These are phyloP conservation scores for Ianthella basta DNA, from an alignment of 37 sponge, comb jelly and placozoan genomes.

Conservation along the genomic window DNA sequence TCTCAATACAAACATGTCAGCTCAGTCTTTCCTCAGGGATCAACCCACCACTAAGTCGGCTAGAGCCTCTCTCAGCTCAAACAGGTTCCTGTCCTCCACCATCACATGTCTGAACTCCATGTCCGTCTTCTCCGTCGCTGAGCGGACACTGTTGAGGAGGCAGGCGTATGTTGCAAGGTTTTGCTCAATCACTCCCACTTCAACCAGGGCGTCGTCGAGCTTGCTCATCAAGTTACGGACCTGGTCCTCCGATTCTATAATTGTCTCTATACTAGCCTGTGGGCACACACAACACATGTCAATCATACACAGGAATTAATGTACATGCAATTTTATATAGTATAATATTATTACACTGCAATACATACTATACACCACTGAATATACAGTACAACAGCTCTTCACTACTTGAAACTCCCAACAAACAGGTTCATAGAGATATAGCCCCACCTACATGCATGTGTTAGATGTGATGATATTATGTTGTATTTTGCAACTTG, in stretches of 20 bases:
- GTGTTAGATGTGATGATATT: too few relatives aligned
- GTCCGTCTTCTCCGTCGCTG: conserved; percentile 62
- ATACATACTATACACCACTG: neutral
- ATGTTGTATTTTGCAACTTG: too few relatives aligned
- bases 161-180: conserved; percentile 61
- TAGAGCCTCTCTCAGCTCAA: conserved; percentile 58
- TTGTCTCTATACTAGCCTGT: conserved; percentile 73
- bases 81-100: conserved; percentile 73
- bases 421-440: too few relatives aligned
- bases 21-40: neutral
- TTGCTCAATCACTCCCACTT: conserved; percentile 64
- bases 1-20: neutral
- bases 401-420: too few relatives aligned
- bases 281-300: too few relatives aligned
- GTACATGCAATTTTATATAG: neutral
- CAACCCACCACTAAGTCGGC: conserved; percentile 73
- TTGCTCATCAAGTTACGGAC: conserved; percentile 61
- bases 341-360: conserved; percentile 4
- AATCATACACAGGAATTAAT: neutral
- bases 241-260: conserved; percentile 86
- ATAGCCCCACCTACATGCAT: too few relatives aligned
- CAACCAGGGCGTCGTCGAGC: conserved; percentile 66
- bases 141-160: conserved; percentile 64
- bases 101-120: conserved; percentile 58
- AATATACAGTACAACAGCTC: too few relatives aligned